Evolutionary conservation across 2,888 invertebrate genomes (phyloP), one percentile per base, ranked within the genome.

Genomic region (Mythimna ferrago): DNA sequence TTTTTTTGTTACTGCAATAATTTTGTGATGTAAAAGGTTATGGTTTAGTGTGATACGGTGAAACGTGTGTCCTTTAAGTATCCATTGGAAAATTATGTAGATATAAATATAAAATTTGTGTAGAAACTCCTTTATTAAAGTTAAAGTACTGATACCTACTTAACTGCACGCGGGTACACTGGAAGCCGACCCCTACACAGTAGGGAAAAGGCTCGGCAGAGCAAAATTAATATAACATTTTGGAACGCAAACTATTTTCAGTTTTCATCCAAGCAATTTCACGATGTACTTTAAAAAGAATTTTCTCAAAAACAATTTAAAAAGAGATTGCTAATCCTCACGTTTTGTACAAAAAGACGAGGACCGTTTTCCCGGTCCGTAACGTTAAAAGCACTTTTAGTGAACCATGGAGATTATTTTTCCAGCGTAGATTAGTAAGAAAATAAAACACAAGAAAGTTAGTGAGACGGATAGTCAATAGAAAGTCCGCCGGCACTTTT

Each of bases 401-500:
- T 78, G 76, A 80, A 70, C 67, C 76, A 68, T 78, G 61, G 71
- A 77, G 73, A 78, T 83, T 81, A 85, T 85, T 87, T 84, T 83
- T 78, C 75, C 65, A 69, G 54, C 66, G 62, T 54, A 72, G 72
- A 56, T 77, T 77, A 75, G 78, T 77, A 81, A 70, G 81, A 86
- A 86, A 84, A 86, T 80, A 84, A 87, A 85, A 85, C 66, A 80
- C 68, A 83, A 79, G 81, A 84, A 83, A 83, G 80, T 76, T 75
- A 72, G 66, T 54, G 68, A 78, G 76, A 81, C 78, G 76, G 79
- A 78, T 76, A 83, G 78, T 67, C 80, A 71, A 78, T 84, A 88
- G 87, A 87, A 88, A 87, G 87, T 78, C 78, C 73, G 76, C 82
- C 85, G 80, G 64, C 80, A 80, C 77, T 86, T 88, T 88, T 86